These are phyloP conservation scores for Eutrigla gurnardus DNA, from an alignment of 2,797 vertebrate genomes.

Conservation along the genomic window DNA sequence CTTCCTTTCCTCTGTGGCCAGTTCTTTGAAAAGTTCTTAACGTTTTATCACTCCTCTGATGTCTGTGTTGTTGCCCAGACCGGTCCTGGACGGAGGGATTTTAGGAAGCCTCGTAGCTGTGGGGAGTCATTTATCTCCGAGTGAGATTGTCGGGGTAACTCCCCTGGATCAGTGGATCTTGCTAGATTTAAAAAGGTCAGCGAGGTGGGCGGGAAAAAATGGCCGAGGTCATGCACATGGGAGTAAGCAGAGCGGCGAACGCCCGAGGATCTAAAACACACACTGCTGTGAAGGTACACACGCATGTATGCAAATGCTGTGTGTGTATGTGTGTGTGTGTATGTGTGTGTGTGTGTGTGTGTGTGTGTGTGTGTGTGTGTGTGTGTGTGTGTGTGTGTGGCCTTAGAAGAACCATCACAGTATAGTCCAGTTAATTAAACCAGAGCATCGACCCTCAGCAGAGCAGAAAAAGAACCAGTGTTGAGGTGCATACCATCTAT, in stretches of 20 bases:
- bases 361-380: slow-evolving; percentile 12
- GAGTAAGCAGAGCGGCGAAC: slow-evolving; percentile 3
- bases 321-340: slow-evolving; percentile 24
- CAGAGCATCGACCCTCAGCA: slow-evolving; percentile 29
- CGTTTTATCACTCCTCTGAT: slow-evolving; percentile 49
- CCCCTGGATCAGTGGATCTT: slow-evolving; percentile 36
- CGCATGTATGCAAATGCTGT: not conserved
- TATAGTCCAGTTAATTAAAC: slow-evolving; percentile 41
- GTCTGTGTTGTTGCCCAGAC: slow-evolving; percentile 50
- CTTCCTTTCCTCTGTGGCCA: slow-evolving; percentile 31
- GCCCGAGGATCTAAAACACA: slow-evolving; percentile 17
- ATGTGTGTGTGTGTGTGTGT: slow-evolving; percentile 21
- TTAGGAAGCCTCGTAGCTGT: slow-evolving; percentile 36
- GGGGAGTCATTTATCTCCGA: slow-evolving; percentile 53
- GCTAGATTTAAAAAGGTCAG: slow-evolving; percentile 53
- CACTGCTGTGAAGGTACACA: not conserved
- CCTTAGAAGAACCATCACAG: slow-evolving; percentile 34
- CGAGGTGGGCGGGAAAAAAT: slow-evolving; percentile 13
- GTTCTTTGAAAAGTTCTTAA: slow-evolving; percentile 30
- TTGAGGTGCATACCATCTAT: slow-evolving; percentile 32
- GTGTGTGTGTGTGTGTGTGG: slow-evolving; percentile 23
- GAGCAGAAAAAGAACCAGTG: slow-evolving; percentile 40
- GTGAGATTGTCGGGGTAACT: slow-evolving; percentile 41
- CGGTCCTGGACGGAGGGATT: slow-evolving; percentile 41
- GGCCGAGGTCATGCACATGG: not conserved